Conservation (phyloP, 2,797 vertebrate genomes). For the Takifugu ocellatus region DNA sequence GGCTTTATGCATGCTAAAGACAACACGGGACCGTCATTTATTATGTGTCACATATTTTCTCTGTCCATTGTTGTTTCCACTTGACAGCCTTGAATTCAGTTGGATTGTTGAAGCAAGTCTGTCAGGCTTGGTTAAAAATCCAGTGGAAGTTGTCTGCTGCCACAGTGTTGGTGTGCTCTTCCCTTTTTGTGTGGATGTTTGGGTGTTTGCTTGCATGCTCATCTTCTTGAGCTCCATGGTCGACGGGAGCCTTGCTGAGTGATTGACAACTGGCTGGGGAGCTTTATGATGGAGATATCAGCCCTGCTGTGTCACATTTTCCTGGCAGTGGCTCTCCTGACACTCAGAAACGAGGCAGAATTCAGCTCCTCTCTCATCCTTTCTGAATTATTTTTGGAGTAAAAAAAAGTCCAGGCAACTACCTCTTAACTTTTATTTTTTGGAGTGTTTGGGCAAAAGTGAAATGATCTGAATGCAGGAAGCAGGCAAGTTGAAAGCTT, state of each 20-base stretch:
- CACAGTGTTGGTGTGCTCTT: slow-evolving; percentile 7
- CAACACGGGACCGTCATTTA: too few species aligned
- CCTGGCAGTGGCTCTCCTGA: slow-evolving; percentile 60
- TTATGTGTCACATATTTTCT: too few species aligned
- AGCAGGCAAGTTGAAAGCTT: slow-evolving; percentile 7
- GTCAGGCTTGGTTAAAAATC: slow-evolving; percentile 43
- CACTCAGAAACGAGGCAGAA: slow-evolving; percentile 54
- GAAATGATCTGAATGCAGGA: slow-evolving; percentile 22
- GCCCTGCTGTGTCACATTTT: slow-evolving; percentile 64
- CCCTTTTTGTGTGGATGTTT: slow-evolving; percentile 33
- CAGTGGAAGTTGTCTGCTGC: slow-evolving; percentile 21
- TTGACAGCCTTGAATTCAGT: slow-evolving; percentile 25
- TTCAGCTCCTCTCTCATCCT: slow-evolving; percentile 49
- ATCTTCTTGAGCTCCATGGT: slow-evolving; percentile 42
- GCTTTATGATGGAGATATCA: slow-evolving; percentile 74
- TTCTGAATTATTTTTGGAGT: slow-evolving; percentile 50
- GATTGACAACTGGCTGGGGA: slow-evolving; percentile 68
- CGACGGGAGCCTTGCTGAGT: slow-evolving; percentile 59
- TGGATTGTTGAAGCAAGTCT: slow-evolving; percentile 46
- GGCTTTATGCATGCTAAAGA: slow-evolving; percentile 1
- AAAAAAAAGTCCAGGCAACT: slow-evolving; percentile 29
- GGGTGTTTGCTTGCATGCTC: slow-evolving; percentile 34
- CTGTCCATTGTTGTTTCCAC: slow-evolving; percentile 5
- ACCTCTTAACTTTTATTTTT: slow-evolving; percentile 20
- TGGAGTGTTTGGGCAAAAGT: slow-evolving; percentile 14